phyloP scores from a whole-genome alignment of 1,140 invertebrate genomes.

The Drosophila tristis region DNA sequence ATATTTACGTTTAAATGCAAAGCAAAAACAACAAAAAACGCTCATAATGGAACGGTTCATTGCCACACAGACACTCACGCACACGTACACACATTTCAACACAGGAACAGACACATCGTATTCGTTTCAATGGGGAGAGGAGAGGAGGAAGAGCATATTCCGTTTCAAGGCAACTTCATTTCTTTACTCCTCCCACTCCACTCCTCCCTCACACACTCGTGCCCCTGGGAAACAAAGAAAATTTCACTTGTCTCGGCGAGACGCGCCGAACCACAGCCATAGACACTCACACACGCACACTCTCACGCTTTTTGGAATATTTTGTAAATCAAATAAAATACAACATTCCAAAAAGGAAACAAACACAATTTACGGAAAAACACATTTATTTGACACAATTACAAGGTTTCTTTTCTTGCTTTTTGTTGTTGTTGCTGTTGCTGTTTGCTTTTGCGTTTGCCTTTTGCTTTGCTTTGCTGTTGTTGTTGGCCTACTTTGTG shows the following conservation, averaged over 20 bases:
- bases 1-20: slow-evolving; percentile 20
- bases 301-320: slow-evolving; percentile 3
- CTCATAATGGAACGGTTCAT: slow-evolving; percentile 61
- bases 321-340: slow-evolving; percentile 16
- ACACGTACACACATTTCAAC: slow-evolving; percentile 18
- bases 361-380: slow-evolving; percentile 59
- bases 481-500: slow-evolving; percentile 79
- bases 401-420: slow-evolving; percentile 61
- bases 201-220: slow-evolving; percentile 38
- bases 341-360: slow-evolving; percentile 52
- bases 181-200: slow-evolving; percentile 58
- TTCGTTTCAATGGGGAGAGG: slow-evolving; percentile 7
- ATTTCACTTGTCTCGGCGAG: slow-evolving; percentile 70
- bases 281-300: slow-evolving; percentile 14
- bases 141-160: slow-evolving; percentile 43
- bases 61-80: slow-evolving; percentile 56
- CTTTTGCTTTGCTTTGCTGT: slow-evolving; percentile 62
- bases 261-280: slow-evolving; percentile 26
- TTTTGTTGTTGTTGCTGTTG: slow-evolving; percentile 50
- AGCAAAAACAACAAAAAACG: slow-evolving; percentile 68
- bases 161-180: slow-evolving; percentile 73
- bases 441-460: slow-evolving; percentile 32
- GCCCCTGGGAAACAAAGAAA: slow-evolving; percentile 66
- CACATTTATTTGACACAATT: slow-evolving; percentile 77
- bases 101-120: slow-evolving; percentile 41